Evolutionary conservation across 2,113 vertebrate genomes (phyloP).

Genomic region (Microtus oregoni): DNA sequence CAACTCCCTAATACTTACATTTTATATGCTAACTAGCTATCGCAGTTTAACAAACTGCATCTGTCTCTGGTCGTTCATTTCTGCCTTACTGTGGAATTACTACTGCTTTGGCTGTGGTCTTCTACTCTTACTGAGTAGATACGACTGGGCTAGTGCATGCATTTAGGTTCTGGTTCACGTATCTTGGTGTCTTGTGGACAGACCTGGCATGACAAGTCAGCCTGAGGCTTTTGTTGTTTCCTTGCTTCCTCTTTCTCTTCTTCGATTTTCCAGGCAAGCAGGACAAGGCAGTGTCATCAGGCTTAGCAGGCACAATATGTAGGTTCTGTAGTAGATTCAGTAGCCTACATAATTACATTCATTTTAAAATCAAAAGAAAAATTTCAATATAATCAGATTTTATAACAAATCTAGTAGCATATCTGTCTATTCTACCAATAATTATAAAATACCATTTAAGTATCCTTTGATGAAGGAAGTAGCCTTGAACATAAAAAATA

Average conservation of each 20-base stretch:
- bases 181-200: neutral
- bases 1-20: neutral
- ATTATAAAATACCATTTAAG: constrained; percentile 8
- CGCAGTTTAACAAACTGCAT: constrained; percentile 7
- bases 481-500: neutral
- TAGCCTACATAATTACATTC: neutral
- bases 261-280: neutral
- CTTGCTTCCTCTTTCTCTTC: neutral
- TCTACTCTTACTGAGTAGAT: neutral
- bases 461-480: neutral
- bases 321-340: neutral
- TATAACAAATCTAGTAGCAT: neutral
- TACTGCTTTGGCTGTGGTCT: neutral
- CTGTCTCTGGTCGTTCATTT: neutral
- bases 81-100: neutral
- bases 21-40: neutral
- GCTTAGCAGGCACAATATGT: neutral
- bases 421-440: neutral
- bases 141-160: fast-evolving
- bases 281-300: neutral
- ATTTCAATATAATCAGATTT: neutral
- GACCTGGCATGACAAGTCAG: neutral
- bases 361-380: constrained; percentile 51
- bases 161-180: neutral
- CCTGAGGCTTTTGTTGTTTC: neutral